Conservation (phyloP, 1,140 invertebrate genomes). For the Drosophila gunungcola region DNA sequence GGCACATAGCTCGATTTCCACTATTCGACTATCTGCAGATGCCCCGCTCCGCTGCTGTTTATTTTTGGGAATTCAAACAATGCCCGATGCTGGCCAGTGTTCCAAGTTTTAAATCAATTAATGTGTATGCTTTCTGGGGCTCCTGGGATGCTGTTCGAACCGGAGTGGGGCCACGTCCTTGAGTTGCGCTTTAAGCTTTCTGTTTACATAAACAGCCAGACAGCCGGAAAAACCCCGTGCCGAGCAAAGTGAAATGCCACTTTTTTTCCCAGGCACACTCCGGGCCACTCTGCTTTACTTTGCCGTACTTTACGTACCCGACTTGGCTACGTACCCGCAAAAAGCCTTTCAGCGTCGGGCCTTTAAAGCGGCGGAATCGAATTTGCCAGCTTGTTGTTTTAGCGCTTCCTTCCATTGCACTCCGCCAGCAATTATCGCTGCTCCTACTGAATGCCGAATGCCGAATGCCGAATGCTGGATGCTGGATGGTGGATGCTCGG, state of each 20-base stretch:
- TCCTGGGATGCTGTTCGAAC: background rate
- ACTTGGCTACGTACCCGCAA: background rate
- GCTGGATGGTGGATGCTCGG: background rate
- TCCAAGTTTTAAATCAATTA: conserved; percentile 72
- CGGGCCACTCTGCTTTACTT: conserved; percentile 45
- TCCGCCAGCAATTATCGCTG: conserved; percentile 61
- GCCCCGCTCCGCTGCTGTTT: conserved; percentile 29
- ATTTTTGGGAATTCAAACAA: conserved; percentile 40
- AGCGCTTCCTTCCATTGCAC: conserved; percentile 56
- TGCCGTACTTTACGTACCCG: conserved; percentile 22
- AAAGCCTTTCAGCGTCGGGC: conserved; percentile 49
- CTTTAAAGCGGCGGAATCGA: conserved; percentile 61
- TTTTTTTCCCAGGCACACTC: conserved; percentile 37
- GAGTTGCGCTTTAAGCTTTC: conserved; percentile 40
- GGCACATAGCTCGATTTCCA: conserved; percentile 56
- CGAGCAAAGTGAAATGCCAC: conserved; percentile 8
- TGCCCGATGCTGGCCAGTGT: conserved; percentile 40
- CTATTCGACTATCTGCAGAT: conserved; percentile 45
- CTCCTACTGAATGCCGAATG: conserved; percentile 3
- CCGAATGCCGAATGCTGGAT: too few relatives aligned
- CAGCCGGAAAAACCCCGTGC: conserved; percentile 26
- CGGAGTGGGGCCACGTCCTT: too few relatives aligned
- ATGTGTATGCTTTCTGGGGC: conserved; percentile 27
- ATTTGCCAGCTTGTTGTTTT: conserved; percentile 49
- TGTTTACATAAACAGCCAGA: conserved; percentile 60